Evolutionary conservation across 2,113 vertebrate species (phyloP).

Genomic region (Synodontis membranacea): DNA sequence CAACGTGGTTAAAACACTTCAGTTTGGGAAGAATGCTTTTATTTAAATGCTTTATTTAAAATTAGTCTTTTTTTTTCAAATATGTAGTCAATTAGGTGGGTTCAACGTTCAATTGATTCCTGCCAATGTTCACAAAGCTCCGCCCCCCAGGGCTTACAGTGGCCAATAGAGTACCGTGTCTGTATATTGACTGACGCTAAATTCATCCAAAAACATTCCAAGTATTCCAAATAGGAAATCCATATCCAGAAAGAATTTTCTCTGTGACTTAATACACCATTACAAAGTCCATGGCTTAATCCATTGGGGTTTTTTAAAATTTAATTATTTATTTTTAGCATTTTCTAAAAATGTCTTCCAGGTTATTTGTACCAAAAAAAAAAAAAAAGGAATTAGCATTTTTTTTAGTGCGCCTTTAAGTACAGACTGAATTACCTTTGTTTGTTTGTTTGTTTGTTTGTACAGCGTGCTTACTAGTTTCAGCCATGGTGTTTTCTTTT

Average conservation of each 20-base stretch:
- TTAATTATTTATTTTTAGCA: neutral
- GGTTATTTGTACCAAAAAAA: neutral
- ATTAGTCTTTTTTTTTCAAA: too few relatives aligned
- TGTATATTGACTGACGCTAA: neutral
- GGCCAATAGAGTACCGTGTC: neutral
- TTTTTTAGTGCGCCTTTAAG: neutral
- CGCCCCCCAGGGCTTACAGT: neutral
- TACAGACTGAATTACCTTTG: neutral
- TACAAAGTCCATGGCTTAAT: neutral
- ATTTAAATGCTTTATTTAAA: too few relatives aligned
- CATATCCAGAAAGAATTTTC: neutral
- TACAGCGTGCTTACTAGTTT: neutral
- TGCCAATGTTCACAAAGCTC: neutral
- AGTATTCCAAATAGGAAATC: neutral
- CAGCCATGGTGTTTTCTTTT: neutral
- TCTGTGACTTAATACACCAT: too few relatives aligned
- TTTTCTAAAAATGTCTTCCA: neutral
- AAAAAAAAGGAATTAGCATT: neutral
- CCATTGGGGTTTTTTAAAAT: too few relatives aligned
- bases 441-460: neutral
- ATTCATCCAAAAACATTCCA: too few relatives aligned
- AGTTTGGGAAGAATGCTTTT: too few relatives aligned
- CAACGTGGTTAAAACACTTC: too few relatives aligned
- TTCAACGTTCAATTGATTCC: neutral
- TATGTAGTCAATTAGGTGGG: too few relatives aligned